Percentiles rank a stretch among this genome's conserved stretches.
phyloP scores from a whole-genome alignment of 2,113 vertebrate species.

The Haplotaxodon microlepis region DNA sequence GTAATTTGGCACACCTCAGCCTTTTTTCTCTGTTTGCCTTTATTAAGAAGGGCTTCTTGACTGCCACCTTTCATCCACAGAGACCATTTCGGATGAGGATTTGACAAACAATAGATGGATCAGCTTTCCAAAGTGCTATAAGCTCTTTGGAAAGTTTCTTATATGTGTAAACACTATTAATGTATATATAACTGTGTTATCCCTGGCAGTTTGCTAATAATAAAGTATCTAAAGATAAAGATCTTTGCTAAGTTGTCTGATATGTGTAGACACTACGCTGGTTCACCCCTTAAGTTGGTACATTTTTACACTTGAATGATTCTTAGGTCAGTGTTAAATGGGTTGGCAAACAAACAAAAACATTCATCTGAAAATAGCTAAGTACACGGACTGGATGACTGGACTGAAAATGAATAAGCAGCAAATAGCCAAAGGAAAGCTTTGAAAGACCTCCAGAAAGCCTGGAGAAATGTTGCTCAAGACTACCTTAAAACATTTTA shows the following conservation, averaged over 20 bases:
- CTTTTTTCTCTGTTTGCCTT: background rate
- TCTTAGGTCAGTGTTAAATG: background rate
- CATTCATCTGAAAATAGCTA: background rate
- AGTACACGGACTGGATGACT: background rate
- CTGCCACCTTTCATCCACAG: background rate
- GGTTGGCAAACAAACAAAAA: background rate
- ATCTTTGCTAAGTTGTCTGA: background rate
- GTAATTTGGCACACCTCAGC: background rate
- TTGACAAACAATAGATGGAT: background rate
- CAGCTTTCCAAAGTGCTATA: background rate
- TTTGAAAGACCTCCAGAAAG: background rate
- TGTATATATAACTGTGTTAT: background rate
- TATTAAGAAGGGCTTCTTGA: background rate
- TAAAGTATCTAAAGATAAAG: background rate
- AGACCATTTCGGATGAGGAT: background rate
- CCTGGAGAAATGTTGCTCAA: background rate
- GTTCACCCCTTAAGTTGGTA: background rate
- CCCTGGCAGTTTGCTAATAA: background rate
- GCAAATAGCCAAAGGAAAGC: background rate
- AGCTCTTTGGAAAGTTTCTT: background rate
- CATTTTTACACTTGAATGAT: background rate
- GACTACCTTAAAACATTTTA: background rate
- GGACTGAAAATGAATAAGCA: background rate
- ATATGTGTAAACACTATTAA: background rate
- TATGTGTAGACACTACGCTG: background rate